A percentile compares a stretch with the other conserved stretches of the same genome.
phyloP scores from a whole-genome alignment of 2,113 vertebrate species.

The Bostrychus sinensis region DNA sequence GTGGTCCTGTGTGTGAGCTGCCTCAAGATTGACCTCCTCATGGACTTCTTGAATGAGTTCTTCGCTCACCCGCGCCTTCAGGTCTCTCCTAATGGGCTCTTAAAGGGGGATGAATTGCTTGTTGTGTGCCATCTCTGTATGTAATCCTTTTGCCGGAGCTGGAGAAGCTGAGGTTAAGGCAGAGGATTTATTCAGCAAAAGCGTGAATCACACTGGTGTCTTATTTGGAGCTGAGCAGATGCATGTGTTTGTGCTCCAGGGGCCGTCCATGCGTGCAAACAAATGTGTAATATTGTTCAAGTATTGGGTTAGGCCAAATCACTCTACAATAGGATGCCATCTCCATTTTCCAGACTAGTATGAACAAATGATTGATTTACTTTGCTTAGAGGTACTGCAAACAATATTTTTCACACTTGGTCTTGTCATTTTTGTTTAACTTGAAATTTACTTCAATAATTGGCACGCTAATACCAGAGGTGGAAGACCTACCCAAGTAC shows the following conservation, averaged over 20 bases:
- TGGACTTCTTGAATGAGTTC: conserved; percentile 87
- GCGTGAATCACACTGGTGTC: conserved; percentile 32
- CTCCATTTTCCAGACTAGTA: background rate
- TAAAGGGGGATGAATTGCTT: too few relatives aligned
- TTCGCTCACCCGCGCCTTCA: conserved; percentile 83
- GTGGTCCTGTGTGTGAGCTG: conserved; percentile 85
- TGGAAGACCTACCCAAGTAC: background rate
- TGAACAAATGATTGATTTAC: background rate
- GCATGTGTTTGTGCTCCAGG: conserved; percentile 22
- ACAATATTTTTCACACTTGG: conserved; percentile 1
- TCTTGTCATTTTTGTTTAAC: conserved; percentile 10
- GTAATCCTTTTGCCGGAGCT: conserved; percentile 54
- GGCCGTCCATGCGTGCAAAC: conserved; percentile 19
- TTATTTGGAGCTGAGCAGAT: conserved; percentile 40
- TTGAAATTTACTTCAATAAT: background rate
- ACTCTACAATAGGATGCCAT: background rate
- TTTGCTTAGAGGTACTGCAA: background rate
- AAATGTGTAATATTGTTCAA: background rate
- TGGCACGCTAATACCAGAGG: background rate
- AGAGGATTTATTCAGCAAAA: conserved; percentile 52
- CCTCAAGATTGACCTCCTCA: conserved; percentile 85
- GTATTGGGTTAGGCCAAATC: background rate
- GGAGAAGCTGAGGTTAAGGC: conserved; percentile 48
- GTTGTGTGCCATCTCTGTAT: conserved; percentile 16
- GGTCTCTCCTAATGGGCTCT: too few relatives aligned